These are phyloP conservation scores for Rhadina sibilatrix DNA, from an alignment of 2,113 vertebrate genomes.

Conservation along the genomic window DNA sequence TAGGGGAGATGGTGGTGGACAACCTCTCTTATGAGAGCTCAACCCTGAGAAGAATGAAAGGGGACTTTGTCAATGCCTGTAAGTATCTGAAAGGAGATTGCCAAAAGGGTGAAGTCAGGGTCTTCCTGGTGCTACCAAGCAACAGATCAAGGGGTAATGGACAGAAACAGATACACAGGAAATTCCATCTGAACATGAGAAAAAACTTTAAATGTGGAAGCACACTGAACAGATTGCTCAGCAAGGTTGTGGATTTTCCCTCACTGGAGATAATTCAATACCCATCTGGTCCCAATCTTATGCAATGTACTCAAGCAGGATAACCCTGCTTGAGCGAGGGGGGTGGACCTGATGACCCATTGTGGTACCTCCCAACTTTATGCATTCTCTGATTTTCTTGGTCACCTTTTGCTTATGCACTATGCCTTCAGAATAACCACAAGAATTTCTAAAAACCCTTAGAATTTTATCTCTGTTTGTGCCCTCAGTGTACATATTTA, in stretches of 20 bases:
- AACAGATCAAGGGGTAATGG: background rate
- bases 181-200: background rate
- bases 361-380: background rate
- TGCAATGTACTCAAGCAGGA: background rate
- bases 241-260: background rate
- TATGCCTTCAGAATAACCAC: background rate
- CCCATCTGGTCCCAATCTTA: background rate
- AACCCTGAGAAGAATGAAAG: background rate
- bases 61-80: no score
- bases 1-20: background rate
- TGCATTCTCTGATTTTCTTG: background rate
- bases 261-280: background rate
- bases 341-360: background rate
- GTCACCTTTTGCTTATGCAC: background rate
- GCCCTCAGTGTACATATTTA: background rate
- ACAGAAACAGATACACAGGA: background rate
- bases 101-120: background rate
- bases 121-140: background rate
- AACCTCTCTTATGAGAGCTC: background rate
- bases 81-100: background rate
- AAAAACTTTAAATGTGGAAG: background rate
- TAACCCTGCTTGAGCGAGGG: background rate
- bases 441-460: background rate
- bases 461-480: background rate
- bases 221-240: accelerated